Conservation (phyloP, 1,140 invertebrate species). For the Drosophila sechellia region DNA sequence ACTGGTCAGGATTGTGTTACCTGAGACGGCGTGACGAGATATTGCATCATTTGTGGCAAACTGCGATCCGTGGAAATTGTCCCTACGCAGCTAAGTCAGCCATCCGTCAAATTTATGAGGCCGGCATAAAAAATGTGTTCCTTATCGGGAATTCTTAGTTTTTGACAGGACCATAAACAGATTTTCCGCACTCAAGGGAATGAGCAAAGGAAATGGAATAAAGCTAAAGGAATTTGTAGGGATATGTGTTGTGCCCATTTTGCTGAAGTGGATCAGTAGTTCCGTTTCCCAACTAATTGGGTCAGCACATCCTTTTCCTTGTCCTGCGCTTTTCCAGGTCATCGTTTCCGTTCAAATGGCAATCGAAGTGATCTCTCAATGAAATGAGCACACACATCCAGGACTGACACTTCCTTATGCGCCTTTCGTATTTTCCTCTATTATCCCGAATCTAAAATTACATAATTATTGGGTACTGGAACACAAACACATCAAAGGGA, state of each 20-base stretch:
- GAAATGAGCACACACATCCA: conserved; percentile 34
- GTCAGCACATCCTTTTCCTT: conserved; percentile 52
- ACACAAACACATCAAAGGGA: conserved; percentile 13
- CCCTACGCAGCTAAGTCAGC: conserved; percentile 29
- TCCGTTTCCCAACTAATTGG: conserved; percentile 49
- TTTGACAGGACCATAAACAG: conserved; percentile 49
- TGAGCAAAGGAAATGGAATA: conserved; percentile 24
- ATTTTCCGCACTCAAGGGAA: conserved; percentile 16
- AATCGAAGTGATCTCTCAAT: conserved; percentile 48
- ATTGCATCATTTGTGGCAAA: conserved; percentile 61
- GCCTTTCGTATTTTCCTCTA: conserved; percentile 18
- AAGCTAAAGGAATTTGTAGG: conserved; percentile 8
- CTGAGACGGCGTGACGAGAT: conserved; percentile 61
- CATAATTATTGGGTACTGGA: conserved; percentile 68
- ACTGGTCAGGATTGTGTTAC: conserved; percentile 20
- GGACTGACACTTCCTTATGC: conserved; percentile 65
- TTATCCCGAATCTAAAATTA: conserved; percentile 71
- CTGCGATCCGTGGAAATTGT: conserved; percentile 62
- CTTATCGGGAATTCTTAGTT: conserved; percentile 24
- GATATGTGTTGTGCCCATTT: conserved; percentile 1
- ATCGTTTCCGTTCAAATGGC: conserved; percentile 69
- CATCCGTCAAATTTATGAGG: conserved; percentile 48
- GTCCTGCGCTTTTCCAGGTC: conserved; percentile 61
- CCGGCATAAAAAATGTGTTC: conserved; percentile 54
- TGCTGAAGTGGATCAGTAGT: conserved; percentile 51